Base-by-base conservation (phyloP, 2,888 invertebrate species). In the Tachina grossa region DNA sequence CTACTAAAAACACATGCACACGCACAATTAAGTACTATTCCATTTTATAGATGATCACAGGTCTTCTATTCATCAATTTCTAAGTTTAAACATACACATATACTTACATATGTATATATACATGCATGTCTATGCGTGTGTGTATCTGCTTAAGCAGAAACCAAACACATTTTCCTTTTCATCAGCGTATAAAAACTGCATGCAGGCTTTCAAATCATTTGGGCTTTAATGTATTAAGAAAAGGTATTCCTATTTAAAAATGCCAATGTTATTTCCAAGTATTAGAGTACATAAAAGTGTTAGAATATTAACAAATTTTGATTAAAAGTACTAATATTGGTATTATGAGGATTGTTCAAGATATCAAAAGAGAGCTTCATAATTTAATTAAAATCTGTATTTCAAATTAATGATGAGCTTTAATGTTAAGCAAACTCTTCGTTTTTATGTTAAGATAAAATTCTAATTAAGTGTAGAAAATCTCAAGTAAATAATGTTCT, bases 311-410 rank as follows among this genome's bases (percentile, higher is more conserved):
- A 16, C 13, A 39, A 9, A 72, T 59, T 31, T 31, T 72, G 45
- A 47, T 59, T 57, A 59, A 47, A 71, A 71, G 19, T 57, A 14
- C 9, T 47, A 47, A 39, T 59, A 16, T 59, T 72, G 5, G 31
- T 31, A 6, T 31, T 0, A 31, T 57, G 8, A 9, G 8, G 43
- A 14, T 55, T 43, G 14, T 9, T 11, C 1, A 16, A 49, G 39
- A 39, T 47, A 19, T 59, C 72, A 72, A n/a, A 13, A 31, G 31
- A 47, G 55, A 43, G 22, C n/a, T 31, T 71, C 45, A 22, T 59
- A 39, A 45, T 59, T 72, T 59, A 59, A 72, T 59, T 72, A 19
- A 72, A 72, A 49, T 1, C 19, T 61, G n/a, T 49, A 31, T 39
- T 47, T 59, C 31, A 57, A 4, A 59, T 39, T 31, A 31, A 72